These are phyloP conservation scores for Leptobrachium ailaonicum DNA, from an alignment of 2,113 vertebrate species.

Conservation along the genomic window DNA sequence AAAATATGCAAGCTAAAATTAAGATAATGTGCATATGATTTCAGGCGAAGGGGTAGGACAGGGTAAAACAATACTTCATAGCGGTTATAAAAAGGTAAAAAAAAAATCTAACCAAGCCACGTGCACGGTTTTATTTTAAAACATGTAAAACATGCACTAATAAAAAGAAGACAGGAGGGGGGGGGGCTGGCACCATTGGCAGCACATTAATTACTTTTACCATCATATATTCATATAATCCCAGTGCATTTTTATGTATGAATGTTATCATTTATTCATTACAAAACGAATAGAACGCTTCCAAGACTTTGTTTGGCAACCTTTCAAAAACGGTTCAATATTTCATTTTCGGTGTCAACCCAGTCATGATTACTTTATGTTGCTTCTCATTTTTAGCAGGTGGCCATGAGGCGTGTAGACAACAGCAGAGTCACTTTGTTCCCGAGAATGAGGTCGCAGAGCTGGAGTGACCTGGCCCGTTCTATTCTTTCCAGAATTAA, in stretches of 20 bases:
- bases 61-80: too few species aligned
- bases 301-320: not conserved
- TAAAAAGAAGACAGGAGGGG: too few species aligned
- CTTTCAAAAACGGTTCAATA: not conserved
- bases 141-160: too few species aligned
- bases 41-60: too few species aligned
- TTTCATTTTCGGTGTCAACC: conserved; percentile 3
- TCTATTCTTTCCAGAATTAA: not conserved
- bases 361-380: conserved; percentile 3
- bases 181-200: not conserved
- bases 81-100: too few species aligned
- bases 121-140: too few species aligned
- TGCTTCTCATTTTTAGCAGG: conserved; percentile 7
- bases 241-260: not conserved
- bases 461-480: conserved; percentile 1
- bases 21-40: too few species aligned
- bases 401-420: not conserved
- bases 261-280: conserved; percentile 8
- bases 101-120: too few species aligned
- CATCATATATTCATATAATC: not conserved
- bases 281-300: not conserved
- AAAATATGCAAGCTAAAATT: too few species aligned
- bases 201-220: not conserved
- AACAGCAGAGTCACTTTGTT: conserved; percentile 9
- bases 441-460: not conserved